Evolutionary conservation across 2,888 invertebrate species (phyloP), one percentile per base, ranked within the genome.

Genomic region (Lumbricus terrestris): DNA sequence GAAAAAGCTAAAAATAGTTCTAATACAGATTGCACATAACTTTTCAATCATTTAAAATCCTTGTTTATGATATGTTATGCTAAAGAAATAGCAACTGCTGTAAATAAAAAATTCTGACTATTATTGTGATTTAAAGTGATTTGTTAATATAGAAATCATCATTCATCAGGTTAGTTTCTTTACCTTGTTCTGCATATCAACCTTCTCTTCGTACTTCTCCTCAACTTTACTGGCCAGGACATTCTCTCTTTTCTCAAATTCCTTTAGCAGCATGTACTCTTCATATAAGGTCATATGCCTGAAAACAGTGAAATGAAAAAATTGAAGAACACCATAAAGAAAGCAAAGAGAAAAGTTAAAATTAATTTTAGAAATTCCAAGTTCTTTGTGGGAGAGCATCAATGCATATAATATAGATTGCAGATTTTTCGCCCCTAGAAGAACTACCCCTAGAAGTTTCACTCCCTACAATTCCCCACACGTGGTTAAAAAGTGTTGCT

Each of bases 271-370:
- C n/a, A 94, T 93, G 90, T 95, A 92, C 92, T 95, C 95, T 92
- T 95, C 95, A 93, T 94, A 95, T 92, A 95, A 92, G 6, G 95
- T 95, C 90, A 95, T 94, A 90, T 94, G 94, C 91, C 95, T 94
- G n/a, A 42, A 94, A 92, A 90, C 90, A 18, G 23, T 20, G 29
- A 29, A 69, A 69, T 69, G 69, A n/a, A 23, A 69, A n/a, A 69
- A 69, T 18, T 34, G 11, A 40, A 33, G 33, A 34, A 29, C 37
- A 42, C 85, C 82, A 18, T 85, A 20, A 82, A 34, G 82, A 37
- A 89, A 89, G 33, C 2, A 89, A 89, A 20, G 29, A 23, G 11
- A 54, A 54, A 54, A 23, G 23, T 8, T 29, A 2, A 54, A 54
- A 29, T 54, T 29, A 54, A 54, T 54, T 54, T 23, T 54, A 29